Base-by-base conservation (phyloP, 2,113 vertebrate genomes). In the Bufo bufo region DNA sequence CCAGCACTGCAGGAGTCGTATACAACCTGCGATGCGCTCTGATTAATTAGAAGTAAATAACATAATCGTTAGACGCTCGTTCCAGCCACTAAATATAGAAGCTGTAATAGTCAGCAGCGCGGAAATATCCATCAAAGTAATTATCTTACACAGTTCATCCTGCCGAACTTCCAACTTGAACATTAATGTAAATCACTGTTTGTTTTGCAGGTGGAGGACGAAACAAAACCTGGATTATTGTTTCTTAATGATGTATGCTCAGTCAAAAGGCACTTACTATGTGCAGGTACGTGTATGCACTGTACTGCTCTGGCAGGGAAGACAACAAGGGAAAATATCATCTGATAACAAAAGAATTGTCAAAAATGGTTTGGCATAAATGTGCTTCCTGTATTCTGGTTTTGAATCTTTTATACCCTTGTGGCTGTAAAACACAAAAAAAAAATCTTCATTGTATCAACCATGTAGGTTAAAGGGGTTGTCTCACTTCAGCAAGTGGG, bases 221-320 rank as follows among this genome's bases (percentile, higher is more conserved):
- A 99, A 99, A 93, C 98, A 99, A 95, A 99, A 99, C 93, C 95
- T 99, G 56, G 98, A 99, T 91, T 99, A 98, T 92, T 98, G 98
- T 91, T 99, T 98, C 94, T 94, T 99, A 91, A 99, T 99, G 98
- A 99, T 99, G 98, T 99, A 99, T 5, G 98, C 98, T 6, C 98
- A 99, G 92, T 95, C 97, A 91, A 99, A 99, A 95, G 98, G 98
- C 92, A 97, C 97, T 0, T 99, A 99, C 94, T 99, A 99, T 0
- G 96, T 97, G 65, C 97, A 97, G 96, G 97, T 97, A 91, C 89
- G 95, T 90, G 85, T 90, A 77, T 13, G 63, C 45, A 3, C 11
- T 54, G 9, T 47, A 4, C n/a, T 45, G 14, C 56, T 16, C 20
- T 52, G 11, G 14, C 43, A 47, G 16, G 6, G 0, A 7, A 17